Evolutionary conservation across 2,797 vertebrate species (phyloP).

Genomic region (Sebastes minor): DNA sequence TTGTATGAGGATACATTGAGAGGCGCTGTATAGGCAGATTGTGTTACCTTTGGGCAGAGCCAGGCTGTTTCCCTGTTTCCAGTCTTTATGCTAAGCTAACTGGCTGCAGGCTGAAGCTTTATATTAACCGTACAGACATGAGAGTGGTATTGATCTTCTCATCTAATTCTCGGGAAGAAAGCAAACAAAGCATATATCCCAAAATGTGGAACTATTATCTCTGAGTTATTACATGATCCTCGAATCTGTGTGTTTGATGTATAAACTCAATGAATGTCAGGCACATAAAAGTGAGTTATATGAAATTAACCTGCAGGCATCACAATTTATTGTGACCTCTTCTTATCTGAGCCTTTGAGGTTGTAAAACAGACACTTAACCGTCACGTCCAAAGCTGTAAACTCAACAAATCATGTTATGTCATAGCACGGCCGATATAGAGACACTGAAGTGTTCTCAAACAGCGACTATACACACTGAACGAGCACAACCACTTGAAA

Average conservation of each 20-base stretch:
- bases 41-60: background rate
- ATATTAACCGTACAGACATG: background rate
- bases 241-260: background rate
- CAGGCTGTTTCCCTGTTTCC: background rate
- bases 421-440: conserved; percentile 15
- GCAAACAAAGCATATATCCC: background rate
- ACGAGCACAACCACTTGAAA: conserved; percentile 29
- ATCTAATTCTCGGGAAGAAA: background rate
- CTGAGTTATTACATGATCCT: background rate
- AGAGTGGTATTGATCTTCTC: background rate
- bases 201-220: background rate
- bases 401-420: conserved; percentile 14
- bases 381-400: conserved; percentile 13
- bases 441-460: conserved; percentile 5
- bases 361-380: conserved; percentile 20
- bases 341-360: conserved; percentile 23
- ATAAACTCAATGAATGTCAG: background rate
- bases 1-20: background rate
- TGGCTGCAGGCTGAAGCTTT: background rate
- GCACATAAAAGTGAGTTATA: background rate
- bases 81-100: background rate
- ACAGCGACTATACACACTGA: background rate
- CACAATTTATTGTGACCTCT: background rate
- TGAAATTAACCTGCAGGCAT: background rate
- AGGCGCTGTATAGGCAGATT: background rate